phyloP scores from a whole-genome alignment of 2,113 vertebrate genomes.

The Nanorana parkeri region DNA sequence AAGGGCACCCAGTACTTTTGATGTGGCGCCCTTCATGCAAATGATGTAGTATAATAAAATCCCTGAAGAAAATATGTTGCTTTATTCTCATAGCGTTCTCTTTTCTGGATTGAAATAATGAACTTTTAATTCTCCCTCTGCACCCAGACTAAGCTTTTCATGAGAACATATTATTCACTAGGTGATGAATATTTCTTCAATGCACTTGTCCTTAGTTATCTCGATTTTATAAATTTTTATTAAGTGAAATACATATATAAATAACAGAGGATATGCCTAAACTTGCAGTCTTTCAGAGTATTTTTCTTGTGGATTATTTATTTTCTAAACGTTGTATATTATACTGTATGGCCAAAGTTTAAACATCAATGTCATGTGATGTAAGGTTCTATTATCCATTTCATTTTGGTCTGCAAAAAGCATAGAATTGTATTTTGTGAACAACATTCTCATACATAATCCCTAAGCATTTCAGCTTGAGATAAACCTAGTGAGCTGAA shows the following conservation, averaged over 20 bases:
- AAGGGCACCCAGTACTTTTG: constrained; percentile 90
- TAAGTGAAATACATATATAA: constrained; percentile 8
- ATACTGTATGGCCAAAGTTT: not conserved
- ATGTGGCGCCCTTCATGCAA: constrained; percentile 95
- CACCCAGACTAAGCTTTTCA: constrained; percentile 76
- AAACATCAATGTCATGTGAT: not conserved
- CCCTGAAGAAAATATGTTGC: constrained; percentile 79
- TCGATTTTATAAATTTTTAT: constrained; percentile 21
- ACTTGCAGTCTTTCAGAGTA: not conserved
- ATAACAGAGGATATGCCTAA: not conserved
- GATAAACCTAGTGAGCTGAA: too few species aligned
- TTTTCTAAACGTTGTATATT: not conserved
- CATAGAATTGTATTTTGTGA: too few species aligned
- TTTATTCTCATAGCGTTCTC: constrained; percentile 83
- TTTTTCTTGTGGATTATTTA: not conserved
- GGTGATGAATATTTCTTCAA: constrained; percentile 71
- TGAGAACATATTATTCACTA: constrained; percentile 78
- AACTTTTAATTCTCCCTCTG: constrained; percentile 94
- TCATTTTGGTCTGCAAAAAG: constrained; percentile 63
- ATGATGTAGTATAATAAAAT: constrained; percentile 84
- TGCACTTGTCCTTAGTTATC: constrained; percentile 59
- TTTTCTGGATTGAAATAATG: constrained; percentile 84
- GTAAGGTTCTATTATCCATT: constrained; percentile 4
- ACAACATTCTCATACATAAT: too few species aligned
- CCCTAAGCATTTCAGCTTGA: too few species aligned